Evolutionary conservation across 2,888 invertebrate species (phyloP), one percentile per base, ranked within the genome.

Genomic region (Tenthredo distinguenda): DNA sequence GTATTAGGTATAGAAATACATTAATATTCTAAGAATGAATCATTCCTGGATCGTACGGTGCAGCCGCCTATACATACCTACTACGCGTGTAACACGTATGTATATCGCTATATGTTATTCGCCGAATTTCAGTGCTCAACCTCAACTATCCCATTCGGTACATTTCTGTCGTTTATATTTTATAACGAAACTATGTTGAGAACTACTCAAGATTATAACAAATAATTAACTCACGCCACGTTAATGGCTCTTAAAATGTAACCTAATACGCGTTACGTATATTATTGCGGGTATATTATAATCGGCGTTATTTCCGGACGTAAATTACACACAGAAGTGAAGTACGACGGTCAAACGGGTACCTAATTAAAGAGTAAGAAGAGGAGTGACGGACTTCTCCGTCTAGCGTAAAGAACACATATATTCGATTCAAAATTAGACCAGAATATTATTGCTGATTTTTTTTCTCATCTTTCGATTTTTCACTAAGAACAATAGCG

Each of bases 1-100:
- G 9, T 34, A 37, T 15, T 18, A 68, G 34, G 18, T 37, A 37
- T 37, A 26, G 21, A 31, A 47, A 76, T 26, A 43, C n/a, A 74
- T 21, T 12, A 21, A 74, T 26, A 37, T 47, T 76, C 76, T 76
- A 43, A 76, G 47, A 76, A 21, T 76, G 76, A 76, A 26, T 76
- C 43, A 76, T 47, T 31, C 76, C 37, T 10, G 26, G 62, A 62
- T 26, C 26, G 62, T 62, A 12, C 47, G 55, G 7, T n/a, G 55
- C 55, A 55, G n/a, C 55, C 55, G 55, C n/a, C 55, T 55, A n/a
- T 55, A 55, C 55, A 50, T 50, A 50, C n/a, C n/a, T n/a, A n/a
- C 50, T n/a, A 26, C 26, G 12, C 62, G 12, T 26, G 26, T 62
- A 21, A 62, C 47, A 26, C 74, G 10, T 43, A 37, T 47, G 12